These are phyloP conservation scores for Adelphocoris suturalis DNA, from an alignment of 2,888 invertebrate species.

Conservation along the genomic window DNA sequence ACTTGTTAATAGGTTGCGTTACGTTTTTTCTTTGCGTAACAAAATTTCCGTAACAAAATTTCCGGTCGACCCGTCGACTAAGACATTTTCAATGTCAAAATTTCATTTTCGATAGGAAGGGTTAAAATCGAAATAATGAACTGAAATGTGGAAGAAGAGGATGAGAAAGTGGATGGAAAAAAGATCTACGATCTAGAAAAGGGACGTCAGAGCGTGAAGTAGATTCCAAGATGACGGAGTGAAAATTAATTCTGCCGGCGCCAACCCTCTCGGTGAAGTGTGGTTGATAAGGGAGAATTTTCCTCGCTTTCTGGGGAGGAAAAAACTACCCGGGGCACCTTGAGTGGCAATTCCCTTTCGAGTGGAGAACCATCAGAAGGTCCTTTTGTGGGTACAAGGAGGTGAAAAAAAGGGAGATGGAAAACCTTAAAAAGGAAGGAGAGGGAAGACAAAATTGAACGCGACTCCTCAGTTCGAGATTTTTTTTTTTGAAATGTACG, in stretches of 20 bases:
- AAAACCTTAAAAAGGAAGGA: background rate
- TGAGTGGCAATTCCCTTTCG: conserved; percentile 42
- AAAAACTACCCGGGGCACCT: background rate
- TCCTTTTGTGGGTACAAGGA: background rate
- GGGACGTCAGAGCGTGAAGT: conserved; percentile 5
- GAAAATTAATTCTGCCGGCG: conserved; percentile 35
- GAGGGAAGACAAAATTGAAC: conserved; percentile 1
- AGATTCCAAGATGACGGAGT: conserved; percentile 31
- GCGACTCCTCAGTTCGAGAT: background rate
- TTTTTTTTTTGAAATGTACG: conserved; percentile 9
- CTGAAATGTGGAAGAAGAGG: background rate
- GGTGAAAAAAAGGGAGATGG: background rate
- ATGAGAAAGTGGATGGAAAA: background rate
- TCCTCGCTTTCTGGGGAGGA: background rate
- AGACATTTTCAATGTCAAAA: too few relatives aligned
- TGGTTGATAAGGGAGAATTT: conserved; percentile 23
- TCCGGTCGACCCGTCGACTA: too few relatives aligned
- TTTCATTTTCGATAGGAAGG: too few relatives aligned
- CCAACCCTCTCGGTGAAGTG: conserved; percentile 6
- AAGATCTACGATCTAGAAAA: background rate
- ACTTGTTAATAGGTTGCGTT: too few relatives aligned
- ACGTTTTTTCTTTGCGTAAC: too few relatives aligned
- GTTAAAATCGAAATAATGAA: background rate
- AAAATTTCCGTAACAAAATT: too few relatives aligned
- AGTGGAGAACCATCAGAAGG: conserved; percentile 36